Conservation (phyloP, 1,140 invertebrate species). For the Acromyrmex charruanus region DNA sequence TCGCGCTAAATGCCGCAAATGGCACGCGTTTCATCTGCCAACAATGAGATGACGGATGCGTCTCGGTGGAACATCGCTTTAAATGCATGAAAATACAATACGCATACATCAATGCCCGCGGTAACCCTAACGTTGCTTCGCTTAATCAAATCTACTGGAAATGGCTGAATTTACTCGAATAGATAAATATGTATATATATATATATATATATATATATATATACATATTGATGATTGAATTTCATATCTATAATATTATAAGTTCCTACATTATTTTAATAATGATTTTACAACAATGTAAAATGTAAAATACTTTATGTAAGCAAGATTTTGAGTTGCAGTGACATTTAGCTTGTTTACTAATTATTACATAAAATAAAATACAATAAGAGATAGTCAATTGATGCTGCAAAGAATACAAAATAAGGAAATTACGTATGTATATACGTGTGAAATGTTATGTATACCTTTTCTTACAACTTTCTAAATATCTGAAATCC, state of each 20-base stretch:
- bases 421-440: neutral
- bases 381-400: neutral
- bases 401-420: neutral
- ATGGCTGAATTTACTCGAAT: neutral
- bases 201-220: too few species aligned
- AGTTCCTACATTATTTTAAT: neutral
- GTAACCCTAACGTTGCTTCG: neutral
- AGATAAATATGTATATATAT: neutral
- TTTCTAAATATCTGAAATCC: neutral
- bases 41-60: slow-evolving; percentile 66
- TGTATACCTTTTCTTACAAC: neutral
- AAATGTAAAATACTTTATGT: neutral
- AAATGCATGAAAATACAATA: neutral
- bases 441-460: slow-evolving; percentile 16
- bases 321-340: neutral
- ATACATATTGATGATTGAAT: neutral
- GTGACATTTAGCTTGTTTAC: neutral
- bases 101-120: neutral
- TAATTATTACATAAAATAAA: neutral
- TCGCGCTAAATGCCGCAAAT: slow-evolving; percentile 64
- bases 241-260: neutral
- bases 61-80: slow-evolving; percentile 18
- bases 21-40: slow-evolving; percentile 67
- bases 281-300: neutral
- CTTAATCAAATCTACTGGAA: slow-evolving; percentile 1